These are phyloP conservation scores for Ceratothoa steindachneri DNA, from an alignment of 2,888 invertebrate species.

Conservation along the genomic window DNA sequence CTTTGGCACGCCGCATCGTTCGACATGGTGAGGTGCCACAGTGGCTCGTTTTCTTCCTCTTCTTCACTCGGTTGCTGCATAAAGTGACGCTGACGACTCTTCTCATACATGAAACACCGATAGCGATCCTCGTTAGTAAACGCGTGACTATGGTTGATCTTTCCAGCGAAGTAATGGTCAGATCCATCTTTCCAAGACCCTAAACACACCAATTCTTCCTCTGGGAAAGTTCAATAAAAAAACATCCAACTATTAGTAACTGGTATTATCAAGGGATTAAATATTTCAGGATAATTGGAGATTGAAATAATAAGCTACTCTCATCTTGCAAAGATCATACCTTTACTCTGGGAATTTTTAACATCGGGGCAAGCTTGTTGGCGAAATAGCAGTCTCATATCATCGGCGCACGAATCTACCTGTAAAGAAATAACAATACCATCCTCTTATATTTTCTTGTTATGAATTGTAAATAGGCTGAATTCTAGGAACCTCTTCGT, in stretches of 20 bases:
- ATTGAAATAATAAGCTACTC: not conserved
- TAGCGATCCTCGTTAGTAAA: conserved; percentile 88
- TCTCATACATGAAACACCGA: conserved; percentile 91
- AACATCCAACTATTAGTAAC: not conserved
- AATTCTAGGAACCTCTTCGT: not conserved
- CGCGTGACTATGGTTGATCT: conserved; percentile 81
- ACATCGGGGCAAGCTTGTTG: conserved; percentile 93
- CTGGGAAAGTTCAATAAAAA: no score
- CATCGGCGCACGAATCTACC: conserved; percentile 90
- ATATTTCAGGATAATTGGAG: no score
- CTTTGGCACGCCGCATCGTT: conserved; percentile 92
- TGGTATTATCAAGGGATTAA: not conserved
- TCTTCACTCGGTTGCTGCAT: conserved; percentile 4
- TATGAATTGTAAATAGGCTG: not conserved
- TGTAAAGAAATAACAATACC: conserved; percentile 68
- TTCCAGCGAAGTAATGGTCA: conserved; percentile 81
- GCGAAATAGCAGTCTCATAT: conserved; percentile 79
- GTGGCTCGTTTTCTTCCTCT: conserved; percentile 54
- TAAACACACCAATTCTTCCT: conserved; percentile 74
- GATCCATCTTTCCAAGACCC: conserved; percentile 93
- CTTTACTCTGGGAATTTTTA: conserved; percentile 82
- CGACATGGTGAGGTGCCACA: conserved; percentile 80
- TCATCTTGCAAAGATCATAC: no score
- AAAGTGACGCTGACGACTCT: conserved; percentile 48
- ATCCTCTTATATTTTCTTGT: not conserved